Conservation (phyloP, 2,113 vertebrate species). For the Willisornis vidua region DNA sequence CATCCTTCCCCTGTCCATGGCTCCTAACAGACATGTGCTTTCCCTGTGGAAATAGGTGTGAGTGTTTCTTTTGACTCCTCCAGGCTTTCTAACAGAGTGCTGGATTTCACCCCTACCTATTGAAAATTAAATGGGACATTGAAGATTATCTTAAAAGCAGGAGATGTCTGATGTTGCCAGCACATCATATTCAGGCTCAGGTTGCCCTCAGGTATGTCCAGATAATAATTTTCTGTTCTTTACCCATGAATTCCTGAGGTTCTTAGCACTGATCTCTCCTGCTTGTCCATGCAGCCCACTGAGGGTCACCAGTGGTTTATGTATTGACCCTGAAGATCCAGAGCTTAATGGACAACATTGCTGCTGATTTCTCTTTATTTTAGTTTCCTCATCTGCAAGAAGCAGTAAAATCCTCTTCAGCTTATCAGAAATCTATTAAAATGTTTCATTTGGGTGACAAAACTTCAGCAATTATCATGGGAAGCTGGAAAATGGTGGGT, state of each 20-base stretch:
- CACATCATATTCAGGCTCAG: background rate
- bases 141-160: background rate
- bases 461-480: background rate
- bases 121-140: background rate
- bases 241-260: background rate
- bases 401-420: background rate
- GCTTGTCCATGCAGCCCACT: rapidly evolving
- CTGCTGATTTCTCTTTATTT: background rate
- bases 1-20: rapidly evolving
- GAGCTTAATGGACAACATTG: background rate
- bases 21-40: background rate
- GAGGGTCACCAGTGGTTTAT: background rate
- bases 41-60: background rate
- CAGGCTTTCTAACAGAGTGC: background rate
- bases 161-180: background rate
- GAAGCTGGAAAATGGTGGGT: background rate
- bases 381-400: background rate
- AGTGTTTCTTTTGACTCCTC: background rate
- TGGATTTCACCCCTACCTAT: background rate
- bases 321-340: background rate
- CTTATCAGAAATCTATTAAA: background rate
- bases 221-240: background rate
- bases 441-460: background rate
- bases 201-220: background rate
- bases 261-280: background rate